Evolutionary conservation across 2,888 invertebrate genomes (phyloP).

Genomic region (Drosophila fulvimacula): DNA sequence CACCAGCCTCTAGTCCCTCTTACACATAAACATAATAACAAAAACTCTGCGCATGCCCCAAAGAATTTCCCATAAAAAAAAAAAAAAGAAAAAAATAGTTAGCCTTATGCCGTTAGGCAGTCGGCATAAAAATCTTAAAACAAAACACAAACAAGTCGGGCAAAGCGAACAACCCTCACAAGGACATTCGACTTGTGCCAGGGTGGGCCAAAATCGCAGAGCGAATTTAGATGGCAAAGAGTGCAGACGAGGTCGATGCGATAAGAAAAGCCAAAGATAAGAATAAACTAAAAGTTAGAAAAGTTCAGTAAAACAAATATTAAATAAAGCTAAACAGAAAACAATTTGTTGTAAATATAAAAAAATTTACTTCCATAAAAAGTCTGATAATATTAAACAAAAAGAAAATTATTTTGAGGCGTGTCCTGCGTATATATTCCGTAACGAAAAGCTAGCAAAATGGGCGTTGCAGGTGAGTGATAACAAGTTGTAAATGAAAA

Average conservation of each 20-base stretch:
- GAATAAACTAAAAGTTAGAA: constrained; percentile 1
- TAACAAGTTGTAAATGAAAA: constrained; percentile 21
- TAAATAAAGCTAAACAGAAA: neutral
- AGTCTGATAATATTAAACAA: neutral
- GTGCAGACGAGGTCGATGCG: constrained; percentile 48
- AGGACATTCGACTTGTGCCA: constrained; percentile 65
- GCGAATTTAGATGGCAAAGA: constrained; percentile 46
- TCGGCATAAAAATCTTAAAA: constrained; percentile 49
- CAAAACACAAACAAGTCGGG: constrained; percentile 63
- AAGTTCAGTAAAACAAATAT: neutral
- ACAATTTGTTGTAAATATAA: too few relatives aligned
- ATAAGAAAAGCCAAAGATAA: constrained; percentile 40
- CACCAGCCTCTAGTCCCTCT: constrained; percentile 14
- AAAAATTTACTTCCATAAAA: neutral
- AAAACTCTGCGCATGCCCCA: constrained; percentile 73
- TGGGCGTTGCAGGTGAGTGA: constrained; percentile 68
- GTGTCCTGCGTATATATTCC: constrained; percentile 39
- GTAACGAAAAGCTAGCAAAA: constrained; percentile 37
- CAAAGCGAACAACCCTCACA: constrained; percentile 64
- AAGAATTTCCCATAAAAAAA: constrained; percentile 57
- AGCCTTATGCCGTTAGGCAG: constrained; percentile 27
- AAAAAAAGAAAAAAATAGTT: constrained; percentile 19
- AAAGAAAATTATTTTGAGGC: constrained; percentile 24
- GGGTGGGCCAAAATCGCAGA: constrained; percentile 56
- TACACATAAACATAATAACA: constrained; percentile 53